These are phyloP conservation scores for Salminus brasiliensis DNA, from an alignment of 2,113 vertebrate species.

Conservation along the genomic window DNA sequence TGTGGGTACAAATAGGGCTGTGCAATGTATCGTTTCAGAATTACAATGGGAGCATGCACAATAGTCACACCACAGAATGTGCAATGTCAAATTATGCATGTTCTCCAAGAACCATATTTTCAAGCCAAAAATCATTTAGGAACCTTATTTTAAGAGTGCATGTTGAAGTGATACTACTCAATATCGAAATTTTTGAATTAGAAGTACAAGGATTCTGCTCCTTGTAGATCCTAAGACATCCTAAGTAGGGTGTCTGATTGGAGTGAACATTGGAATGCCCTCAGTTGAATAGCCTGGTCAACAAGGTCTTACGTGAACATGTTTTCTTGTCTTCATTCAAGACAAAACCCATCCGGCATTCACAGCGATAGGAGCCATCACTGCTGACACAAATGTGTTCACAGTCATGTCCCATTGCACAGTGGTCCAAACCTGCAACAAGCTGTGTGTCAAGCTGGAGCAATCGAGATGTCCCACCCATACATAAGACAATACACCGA, in stretches of 20 bases:
- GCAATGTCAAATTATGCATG: too few relatives aligned
- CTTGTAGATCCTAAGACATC: too few relatives aligned
- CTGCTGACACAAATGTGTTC: slow-evolving; percentile 69
- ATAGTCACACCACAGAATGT: too few relatives aligned
- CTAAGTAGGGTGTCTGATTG: background rate
- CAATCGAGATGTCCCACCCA: background rate
- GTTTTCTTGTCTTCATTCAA: slow-evolving; percentile 71
- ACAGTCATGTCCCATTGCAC: slow-evolving; percentile 64
- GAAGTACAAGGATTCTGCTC: too few relatives aligned
- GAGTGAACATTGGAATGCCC: background rate
- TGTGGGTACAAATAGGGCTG: too few relatives aligned
- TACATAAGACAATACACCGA: background rate
- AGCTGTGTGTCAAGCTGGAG: slow-evolving; percentile 23
- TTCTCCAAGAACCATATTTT: too few relatives aligned
- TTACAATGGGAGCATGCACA: too few relatives aligned
- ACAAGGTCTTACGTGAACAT: slow-evolving; percentile 74
- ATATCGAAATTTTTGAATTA: too few relatives aligned
- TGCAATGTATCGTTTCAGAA: too few relatives aligned
- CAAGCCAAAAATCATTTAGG: too few relatives aligned
- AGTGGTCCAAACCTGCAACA: slow-evolving; percentile 60
- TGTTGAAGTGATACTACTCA: too few relatives aligned
- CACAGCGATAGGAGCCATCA: slow-evolving; percentile 56
- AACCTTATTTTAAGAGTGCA: too few relatives aligned
- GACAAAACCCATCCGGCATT: slow-evolving; percentile 66
- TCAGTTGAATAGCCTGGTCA: background rate